These are phyloP conservation scores for Pygoscelis adeliae DNA, from an alignment of 2,113 vertebrate genomes.

Conservation along the genomic window DNA sequence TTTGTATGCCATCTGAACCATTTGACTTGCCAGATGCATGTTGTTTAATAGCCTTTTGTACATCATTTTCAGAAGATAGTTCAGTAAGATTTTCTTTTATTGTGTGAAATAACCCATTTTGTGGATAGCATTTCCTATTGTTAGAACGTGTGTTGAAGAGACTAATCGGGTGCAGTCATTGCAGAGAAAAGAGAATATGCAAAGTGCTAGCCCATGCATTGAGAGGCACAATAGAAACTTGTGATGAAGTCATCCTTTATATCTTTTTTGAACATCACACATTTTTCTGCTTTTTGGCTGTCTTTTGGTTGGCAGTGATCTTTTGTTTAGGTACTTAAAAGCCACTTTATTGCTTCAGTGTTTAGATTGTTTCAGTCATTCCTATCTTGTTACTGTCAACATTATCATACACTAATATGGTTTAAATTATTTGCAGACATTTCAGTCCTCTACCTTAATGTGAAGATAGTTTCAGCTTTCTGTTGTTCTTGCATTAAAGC, in stretches of 20 bases:
- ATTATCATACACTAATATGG: neutral
- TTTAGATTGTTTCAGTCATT: conserved; percentile 49
- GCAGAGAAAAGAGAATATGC: conserved; percentile 50
- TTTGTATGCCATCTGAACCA: conserved; percentile 66
- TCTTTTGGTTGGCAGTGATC: conserved; percentile 32
- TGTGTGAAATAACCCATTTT: conserved; percentile 60
- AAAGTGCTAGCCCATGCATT: neutral
- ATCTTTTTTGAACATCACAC: conserved; percentile 14
- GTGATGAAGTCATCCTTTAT: conserved; percentile 22
- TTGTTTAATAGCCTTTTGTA: conserved; percentile 65
- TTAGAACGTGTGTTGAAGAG: conserved; percentile 39
- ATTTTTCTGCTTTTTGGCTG: conserved; percentile 31
- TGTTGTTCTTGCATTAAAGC: neutral
- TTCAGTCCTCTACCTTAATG: neutral
- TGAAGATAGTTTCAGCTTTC: conserved; percentile 11
- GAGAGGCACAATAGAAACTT: conserved; percentile 36
- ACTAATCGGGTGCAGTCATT: conserved; percentile 36
- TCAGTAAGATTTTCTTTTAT: conserved; percentile 62
- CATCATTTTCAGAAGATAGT: conserved; percentile 48
- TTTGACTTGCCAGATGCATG: conserved; percentile 54
- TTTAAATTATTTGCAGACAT: conserved; percentile 52
- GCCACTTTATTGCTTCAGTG: conserved; percentile 18
- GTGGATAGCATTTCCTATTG: conserved; percentile 42
- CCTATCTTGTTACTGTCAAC: conserved; percentile 36
- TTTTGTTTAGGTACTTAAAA: conserved; percentile 51